Base-by-base conservation (phyloP, 92 coral and sea anemone genomes). In the Epizoanthus scotinus region DNA sequence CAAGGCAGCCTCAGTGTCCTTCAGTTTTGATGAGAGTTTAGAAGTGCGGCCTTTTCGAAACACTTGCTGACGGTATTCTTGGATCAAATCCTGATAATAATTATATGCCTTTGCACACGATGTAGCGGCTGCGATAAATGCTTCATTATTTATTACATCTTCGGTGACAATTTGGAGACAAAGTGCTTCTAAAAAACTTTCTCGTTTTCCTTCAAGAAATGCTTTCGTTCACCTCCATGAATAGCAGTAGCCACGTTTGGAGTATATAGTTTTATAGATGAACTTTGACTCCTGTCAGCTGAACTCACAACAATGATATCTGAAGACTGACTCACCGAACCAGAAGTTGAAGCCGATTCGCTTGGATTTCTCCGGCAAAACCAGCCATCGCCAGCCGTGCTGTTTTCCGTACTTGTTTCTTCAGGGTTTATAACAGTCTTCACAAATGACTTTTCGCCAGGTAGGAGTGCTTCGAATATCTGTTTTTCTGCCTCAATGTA, bases 21-120 rank as follows among this genome's bases (percentile, higher is more conserved):
- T 73, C 47, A 67, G 27, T 53, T 58, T 53, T 38, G 44, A 57
- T 57, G 65, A 65, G 34, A 68, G 73, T 50, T 67, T 73, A 21
- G 85, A 67, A 54, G 47, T 56, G 64, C 78, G 72, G 63, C 77
- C 77, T 54, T 81, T 81, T 81, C 65, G 72, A 54, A 68, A 54
- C 59, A 44, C 65, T 58, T 71, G 66, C 78, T 68, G 20, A 62
- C 50, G 66, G 52, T 54, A 34, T 34, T 67, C 78, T 49, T 81
- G 47, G 58, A 44, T 49, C 38, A 57, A 31, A 14, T 28, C 65
- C 38, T 60, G 50, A 63, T 60, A 68, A 81, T 67, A 58, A 67
- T 73, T 50, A 25, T 81, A 52, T 57, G 71, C 65, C 52, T 81
- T 28, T 60, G 84, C 84, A 70, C 71, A 47, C 44, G 73, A 22